Evolutionary conservation across 2,888 invertebrate genomes (phyloP), one percentile per base, ranked within the genome.

Genomic region (Dicranocentrus wangi): DNA sequence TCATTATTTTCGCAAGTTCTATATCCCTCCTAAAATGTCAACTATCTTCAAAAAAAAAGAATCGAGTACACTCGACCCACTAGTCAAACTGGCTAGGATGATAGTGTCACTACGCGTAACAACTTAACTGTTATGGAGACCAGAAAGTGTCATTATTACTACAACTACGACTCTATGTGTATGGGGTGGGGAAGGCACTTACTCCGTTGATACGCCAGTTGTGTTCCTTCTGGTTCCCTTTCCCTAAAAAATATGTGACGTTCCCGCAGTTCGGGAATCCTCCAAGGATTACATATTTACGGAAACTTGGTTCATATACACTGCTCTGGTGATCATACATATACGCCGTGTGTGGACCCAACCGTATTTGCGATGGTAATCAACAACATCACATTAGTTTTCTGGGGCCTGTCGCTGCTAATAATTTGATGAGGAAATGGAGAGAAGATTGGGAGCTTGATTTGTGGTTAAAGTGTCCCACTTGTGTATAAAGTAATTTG

Each of bases 391-490:
- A 53, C 72, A 39, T 60, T 58, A 58, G 60, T 73, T 68, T 73
- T 66, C 55, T 66, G 42, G 2, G 19, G 27, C 43, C 27, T 76
- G 76, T 68, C 76, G 47, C 47, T 66, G 23, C 60, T 47, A 58
- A 76, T 76, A 68, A 68, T 68, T 68, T 68, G 68, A 68, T 0
- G 76, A 65, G 70, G 78, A 78, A 78, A 78, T 78, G 70, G 68
- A 63, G 78, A 70, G 78, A 78, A 78, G 63, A 78, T 78, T 78
- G 78, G 63, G 69, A 42, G 63, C 78, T 42, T 70, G 70, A 78
- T 78, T 78, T 78, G 70, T 76, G 76, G 76, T 63, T 78, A 25
- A 77, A 78, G 70, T 55, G 53, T 60, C 32, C 60, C 60, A 60
- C 60, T n/a, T 28, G n/a, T 17, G 28, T 60, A 13, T 23, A 27